A percentile compares a stretch with the other conserved stretches of the same genome.
Evolutionary conservation across 2,888 invertebrate species (phyloP).

Genomic region (Piscicola geometra): DNA sequence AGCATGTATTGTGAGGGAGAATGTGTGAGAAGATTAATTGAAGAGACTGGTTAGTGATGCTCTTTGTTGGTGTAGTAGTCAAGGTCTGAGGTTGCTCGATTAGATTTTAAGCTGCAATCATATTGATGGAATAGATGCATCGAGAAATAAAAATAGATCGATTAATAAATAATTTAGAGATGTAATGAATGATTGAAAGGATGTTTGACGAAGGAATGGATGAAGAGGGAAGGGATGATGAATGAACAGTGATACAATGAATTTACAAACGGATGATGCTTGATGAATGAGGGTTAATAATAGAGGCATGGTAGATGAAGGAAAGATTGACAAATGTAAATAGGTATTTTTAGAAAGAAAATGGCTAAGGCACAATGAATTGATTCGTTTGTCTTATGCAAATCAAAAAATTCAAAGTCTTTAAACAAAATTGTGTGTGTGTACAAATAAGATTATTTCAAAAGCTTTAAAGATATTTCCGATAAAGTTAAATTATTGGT

Average conservation of each 20-base stretch:
- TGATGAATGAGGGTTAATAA: slow-evolving; percentile 11
- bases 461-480: not conserved
- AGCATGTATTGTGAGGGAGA: no score
- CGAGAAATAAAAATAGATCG: no score
- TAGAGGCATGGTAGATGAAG: not conserved
- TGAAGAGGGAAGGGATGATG: not conserved
- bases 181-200: not conserved
- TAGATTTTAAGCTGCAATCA: no score
- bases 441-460: not conserved
- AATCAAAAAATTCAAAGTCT: not conserved
- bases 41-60: no score
- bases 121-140: no score
- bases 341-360: not conserved
- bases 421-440: not conserved
- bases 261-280: not conserved
- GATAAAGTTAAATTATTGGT: not conserved
- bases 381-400: slow-evolving; percentile 8
- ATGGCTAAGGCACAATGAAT: not conserved
- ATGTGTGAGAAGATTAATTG: no score
- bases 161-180: no score
- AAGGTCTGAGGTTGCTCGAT: no score
- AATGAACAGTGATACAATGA: not conserved
- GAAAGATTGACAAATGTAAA: slow-evolving; percentile 12
- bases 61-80: no score
- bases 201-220: not conserved